These are phyloP conservation scores for Neotragus moschatus DNA, from an alignment of 2,113 vertebrate genomes.

Conservation along the genomic window DNA sequence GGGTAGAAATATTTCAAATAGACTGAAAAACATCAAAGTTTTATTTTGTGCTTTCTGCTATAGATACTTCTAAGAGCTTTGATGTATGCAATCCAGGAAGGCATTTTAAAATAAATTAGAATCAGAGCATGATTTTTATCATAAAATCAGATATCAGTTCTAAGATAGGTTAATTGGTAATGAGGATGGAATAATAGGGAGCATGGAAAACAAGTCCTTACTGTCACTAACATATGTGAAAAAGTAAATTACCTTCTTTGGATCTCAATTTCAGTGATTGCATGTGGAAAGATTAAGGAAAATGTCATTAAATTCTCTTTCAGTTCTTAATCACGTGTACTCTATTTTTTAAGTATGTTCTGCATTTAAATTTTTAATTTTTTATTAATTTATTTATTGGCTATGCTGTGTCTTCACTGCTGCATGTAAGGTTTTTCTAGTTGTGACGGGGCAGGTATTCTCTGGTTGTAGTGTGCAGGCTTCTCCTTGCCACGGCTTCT, in stretches of 20 bases:
- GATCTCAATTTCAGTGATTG: not conserved
- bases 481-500: not conserved
- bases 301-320: not conserved
- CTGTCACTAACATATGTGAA: not conserved
- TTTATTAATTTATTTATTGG: not conserved
- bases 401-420: not conserved
- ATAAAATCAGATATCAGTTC: not conserved
- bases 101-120: not conserved
- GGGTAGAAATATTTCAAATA: not conserved
- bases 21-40: not conserved
- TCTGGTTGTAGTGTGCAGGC: not conserved
- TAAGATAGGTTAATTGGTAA: not conserved
- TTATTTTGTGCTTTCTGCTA: not conserved
- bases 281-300: not conserved
- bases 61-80: not conserved
- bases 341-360: not conserved
- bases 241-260: not conserved
- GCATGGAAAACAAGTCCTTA: not conserved
- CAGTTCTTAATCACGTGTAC: not conserved
- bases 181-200: not conserved
- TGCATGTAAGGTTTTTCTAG: not conserved
- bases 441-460: not conserved
- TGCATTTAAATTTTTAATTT: not conserved
- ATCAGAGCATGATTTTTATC: not conserved
- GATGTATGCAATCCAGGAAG: not conserved